phyloP scores from a whole-genome alignment of 2,797 vertebrate genomes.

The Chaunax sp. region DNA sequence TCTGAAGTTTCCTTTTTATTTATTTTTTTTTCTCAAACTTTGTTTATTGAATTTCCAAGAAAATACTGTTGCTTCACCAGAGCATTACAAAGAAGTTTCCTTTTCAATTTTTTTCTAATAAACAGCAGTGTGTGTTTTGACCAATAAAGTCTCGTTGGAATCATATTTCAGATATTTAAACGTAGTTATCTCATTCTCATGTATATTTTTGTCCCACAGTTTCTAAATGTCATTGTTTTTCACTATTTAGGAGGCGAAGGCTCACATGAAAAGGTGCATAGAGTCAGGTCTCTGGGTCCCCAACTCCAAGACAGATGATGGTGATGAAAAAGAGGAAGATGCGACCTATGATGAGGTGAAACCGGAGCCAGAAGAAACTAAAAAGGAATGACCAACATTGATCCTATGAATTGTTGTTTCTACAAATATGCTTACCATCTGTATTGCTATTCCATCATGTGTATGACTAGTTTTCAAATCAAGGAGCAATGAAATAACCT shows the following conservation, averaged over 20 bases:
- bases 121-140: neutral
- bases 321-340: slow-evolving; percentile 79
- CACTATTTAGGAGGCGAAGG: slow-evolving; percentile 85
- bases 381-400: slow-evolving; percentile 70
- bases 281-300: slow-evolving; percentile 96
- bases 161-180: neutral
- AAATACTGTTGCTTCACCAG: too few relatives aligned
- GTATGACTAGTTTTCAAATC: slow-evolving; percentile 59
- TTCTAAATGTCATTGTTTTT: slow-evolving; percentile 6
- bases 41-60: too few relatives aligned
- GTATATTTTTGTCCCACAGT: neutral
- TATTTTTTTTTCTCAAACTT: neutral
- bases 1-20: neutral
- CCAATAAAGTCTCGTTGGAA: neutral
- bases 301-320: slow-evolving; percentile 86
- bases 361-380: slow-evolving; percentile 66
- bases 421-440: slow-evolving; percentile 56
- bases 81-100: too few relatives aligned
- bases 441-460: slow-evolving; percentile 58
- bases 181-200: neutral
- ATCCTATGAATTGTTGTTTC: slow-evolving; percentile 25
- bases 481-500: slow-evolving; percentile 43
- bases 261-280: slow-evolving; percentile 94
- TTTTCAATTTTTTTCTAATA: neutral
- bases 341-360: slow-evolving; percentile 78